These are phyloP conservation scores for Mamestra brassicae DNA, from an alignment of 2,888 invertebrate species.

Conservation along the genomic window DNA sequence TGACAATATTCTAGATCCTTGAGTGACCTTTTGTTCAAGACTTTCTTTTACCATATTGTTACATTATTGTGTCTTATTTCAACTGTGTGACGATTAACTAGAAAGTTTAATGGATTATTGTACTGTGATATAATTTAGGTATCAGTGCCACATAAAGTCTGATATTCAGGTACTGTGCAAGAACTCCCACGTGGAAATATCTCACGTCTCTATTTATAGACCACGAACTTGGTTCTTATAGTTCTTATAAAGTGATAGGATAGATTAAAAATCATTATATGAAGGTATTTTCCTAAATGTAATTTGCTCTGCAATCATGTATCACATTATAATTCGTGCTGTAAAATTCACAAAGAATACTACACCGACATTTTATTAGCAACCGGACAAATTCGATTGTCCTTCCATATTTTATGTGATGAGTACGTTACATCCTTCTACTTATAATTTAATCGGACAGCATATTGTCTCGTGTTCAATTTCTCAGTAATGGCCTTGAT, in stretches of 20 bases:
- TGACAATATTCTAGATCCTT: slow-evolving; percentile 85
- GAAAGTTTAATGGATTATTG: slow-evolving; percentile 72
- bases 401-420: slow-evolving; percentile 55
- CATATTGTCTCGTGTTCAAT: slow-evolving; percentile 44
- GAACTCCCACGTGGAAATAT: slow-evolving; percentile 90
- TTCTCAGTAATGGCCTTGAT: slow-evolving; percentile 58
- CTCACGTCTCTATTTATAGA: slow-evolving; percentile 90
- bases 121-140: slow-evolving; percentile 85
- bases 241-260: slow-evolving; percentile 82
- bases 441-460: slow-evolving; percentile 35
- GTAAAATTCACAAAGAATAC: slow-evolving; percentile 23
- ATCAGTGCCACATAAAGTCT: slow-evolving; percentile 83
- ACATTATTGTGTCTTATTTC: slow-evolving; percentile 74
- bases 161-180: slow-evolving; percentile 85
- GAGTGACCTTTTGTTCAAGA: slow-evolving; percentile 87
- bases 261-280: slow-evolving; percentile 72
- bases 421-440: slow-evolving; percentile 47
- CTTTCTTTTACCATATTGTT: slow-evolving; percentile 89
- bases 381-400: slow-evolving; percentile 52
- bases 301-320: slow-evolving; percentile 8
- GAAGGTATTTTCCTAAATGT: slow-evolving; percentile 21
- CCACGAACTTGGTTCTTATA: slow-evolving; percentile 85
- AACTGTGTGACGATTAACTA: slow-evolving; percentile 73
- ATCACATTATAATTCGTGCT: slow-evolving; percentile 15
- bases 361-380: slow-evolving; percentile 59